Evolutionary conservation across 2,113 vertebrate species (phyloP).

Genomic region (Aepyceros melampus): DNA sequence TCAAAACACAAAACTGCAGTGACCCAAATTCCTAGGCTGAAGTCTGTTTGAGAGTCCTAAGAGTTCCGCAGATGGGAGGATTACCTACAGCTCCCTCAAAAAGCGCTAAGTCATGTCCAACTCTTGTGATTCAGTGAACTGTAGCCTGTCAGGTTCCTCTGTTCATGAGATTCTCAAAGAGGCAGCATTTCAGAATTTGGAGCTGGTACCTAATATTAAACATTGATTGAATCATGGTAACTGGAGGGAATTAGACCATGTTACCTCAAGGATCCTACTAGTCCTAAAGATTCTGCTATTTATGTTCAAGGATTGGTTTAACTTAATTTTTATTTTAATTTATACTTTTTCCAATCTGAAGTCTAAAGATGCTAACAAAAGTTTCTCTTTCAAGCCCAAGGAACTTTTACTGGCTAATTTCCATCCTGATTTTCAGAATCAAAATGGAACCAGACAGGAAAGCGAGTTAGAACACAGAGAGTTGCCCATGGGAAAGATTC

Average conservation of each 20-base stretch:
- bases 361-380: background rate
- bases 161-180: background rate
- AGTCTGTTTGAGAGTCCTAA: conserved; percentile 27
- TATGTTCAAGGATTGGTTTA: conserved; percentile 3
- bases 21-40: conserved; percentile 52
- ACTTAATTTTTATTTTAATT: conserved; percentile 39
- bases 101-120: background rate
- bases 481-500: conserved; percentile 31
- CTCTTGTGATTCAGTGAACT: background rate
- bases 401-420: background rate
- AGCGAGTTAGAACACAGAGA: conserved; percentile 18
- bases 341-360: conserved; percentile 19
- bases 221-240: background rate
- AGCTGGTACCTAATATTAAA: background rate
- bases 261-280: background rate
- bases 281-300: background rate
- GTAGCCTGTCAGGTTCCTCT: background rate
- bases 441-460: background rate
- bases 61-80: background rate
- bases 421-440: background rate
- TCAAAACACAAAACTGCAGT: background rate
- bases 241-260: background rate
- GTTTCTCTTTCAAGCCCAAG: background rate
- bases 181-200: background rate
- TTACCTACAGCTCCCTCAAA: background rate